Evolutionary conservation across 2,113 vertebrate genomes (phyloP), one percentile per base, ranked within the genome.

Genomic region (Chrysemys picta): DNA sequence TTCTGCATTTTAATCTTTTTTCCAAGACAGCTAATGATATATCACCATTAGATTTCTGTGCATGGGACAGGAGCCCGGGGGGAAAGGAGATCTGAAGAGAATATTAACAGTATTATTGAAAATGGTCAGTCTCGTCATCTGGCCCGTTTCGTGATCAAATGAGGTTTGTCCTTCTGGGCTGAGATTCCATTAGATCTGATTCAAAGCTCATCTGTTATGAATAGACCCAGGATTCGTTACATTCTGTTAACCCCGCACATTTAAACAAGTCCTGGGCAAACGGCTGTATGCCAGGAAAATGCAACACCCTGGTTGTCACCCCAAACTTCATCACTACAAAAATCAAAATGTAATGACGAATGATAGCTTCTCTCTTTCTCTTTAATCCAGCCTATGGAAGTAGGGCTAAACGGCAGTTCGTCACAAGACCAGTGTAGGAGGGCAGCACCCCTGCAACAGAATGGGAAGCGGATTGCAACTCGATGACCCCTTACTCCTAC

Each of bases 211-310:
- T 87, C 87, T 95, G 88, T 82, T 78, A 80, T 24, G 85, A 93
- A 29, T 27, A 25, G 31, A 91, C 49, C 42, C 45, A 49, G 80
- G 42, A 86, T 10, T 80, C 56, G 35, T 17, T 82, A 24, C 47
- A 47, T 24, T 56, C 47, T 85, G 75, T 27, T 47, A 45, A 25
- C 42, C 35, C 45, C 80, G 87, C 3, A 16, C 27, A 4, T 42
- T 87, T 82, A 86, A 95, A 91, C 75, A 89, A 24, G 91, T 56
- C 1, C 80, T 82, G 88, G 69, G 75, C 84, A 90, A 93, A 38
- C 85, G 95, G 85, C 93, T 89, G 94, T 92, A 93, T 95, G 88
- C 79, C 93, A 96, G 94, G 42, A 88, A 87, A 96, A 56, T 0
- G 0, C 88, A 92, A 80, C 0, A 57, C 65, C 85, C 92, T 96